These are phyloP conservation scores for Anabas testudineus DNA, from an alignment of 2,797 vertebrate genomes.

Conservation along the genomic window DNA sequence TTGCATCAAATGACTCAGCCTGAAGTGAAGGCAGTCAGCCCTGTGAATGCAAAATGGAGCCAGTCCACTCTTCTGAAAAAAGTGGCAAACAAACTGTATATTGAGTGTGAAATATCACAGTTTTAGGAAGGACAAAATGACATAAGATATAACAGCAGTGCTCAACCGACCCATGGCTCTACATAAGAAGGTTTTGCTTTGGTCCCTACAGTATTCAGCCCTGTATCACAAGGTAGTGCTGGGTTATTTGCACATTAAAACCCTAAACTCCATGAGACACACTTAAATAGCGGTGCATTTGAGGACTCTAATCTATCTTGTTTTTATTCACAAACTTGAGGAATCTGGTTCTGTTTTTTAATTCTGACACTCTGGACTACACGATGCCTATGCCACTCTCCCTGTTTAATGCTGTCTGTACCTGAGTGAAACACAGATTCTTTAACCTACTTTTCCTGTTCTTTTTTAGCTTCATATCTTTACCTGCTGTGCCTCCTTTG, in stretches of 20 bases:
- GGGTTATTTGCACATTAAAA: background rate
- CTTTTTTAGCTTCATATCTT: background rate
- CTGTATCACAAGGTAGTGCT: background rate
- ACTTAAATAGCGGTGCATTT: background rate
- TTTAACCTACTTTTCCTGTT: conserved; percentile 15
- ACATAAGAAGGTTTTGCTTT: background rate
- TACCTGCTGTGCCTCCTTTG: background rate
- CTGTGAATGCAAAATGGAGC: conserved; percentile 32
- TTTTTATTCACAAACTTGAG: conserved; percentile 18
- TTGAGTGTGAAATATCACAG: conserved; percentile 18
- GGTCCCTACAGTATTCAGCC: background rate
- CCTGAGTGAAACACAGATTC: background rate
- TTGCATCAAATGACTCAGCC: conserved; percentile 54
- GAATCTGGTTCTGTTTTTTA: conserved; percentile 10
- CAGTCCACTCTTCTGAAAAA: conserved; percentile 5
- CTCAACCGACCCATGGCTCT: conserved; percentile 19
- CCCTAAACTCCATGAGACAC: background rate
- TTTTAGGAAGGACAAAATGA: conserved; percentile 13
- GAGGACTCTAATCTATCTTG: background rate
- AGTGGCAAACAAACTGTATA: conserved; percentile 16
- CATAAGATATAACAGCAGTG: conserved; percentile 20
- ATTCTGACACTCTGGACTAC: background rate
- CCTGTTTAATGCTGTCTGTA: background rate
- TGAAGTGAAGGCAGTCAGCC: conserved; percentile 19
- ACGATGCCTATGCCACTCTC: background rate